Base-by-base conservation (phyloP, 2,888 invertebrate genomes). In the Machimus atricapillus region DNA sequence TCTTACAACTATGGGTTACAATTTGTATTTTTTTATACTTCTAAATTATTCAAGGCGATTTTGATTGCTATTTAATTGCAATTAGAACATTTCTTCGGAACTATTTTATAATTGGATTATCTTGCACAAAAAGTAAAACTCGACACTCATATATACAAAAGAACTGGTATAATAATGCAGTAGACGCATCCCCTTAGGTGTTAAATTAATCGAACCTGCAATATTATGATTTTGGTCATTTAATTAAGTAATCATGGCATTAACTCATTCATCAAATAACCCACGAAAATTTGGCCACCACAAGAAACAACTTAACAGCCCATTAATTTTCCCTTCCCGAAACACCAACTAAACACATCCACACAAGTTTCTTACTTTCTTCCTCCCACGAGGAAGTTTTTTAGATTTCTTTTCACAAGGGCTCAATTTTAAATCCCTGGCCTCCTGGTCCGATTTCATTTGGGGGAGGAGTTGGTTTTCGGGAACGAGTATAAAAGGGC, bases 391-490 rank as follows among this genome's bases (percentile, higher is more conserved):
- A 23, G 27, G 8, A n/a, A 78, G 0, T 37, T 37, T 78, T 78
- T 78, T 78, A 19, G 8, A 6, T 78, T 23, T 78, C 2, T 23
- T 37, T 78, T 78, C 43, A 19, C 12, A 23, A 23, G 52, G 9
- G 66, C 66, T 66, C 23, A 66, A 27, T 66, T 8, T 66, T 23
- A 27, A 66, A 23, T 66, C 66, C 66, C 3, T 27, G 66, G 5
- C 23, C 40, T 19, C 12, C 37, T 77, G 34, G 19, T 34, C 78
- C 12, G 19, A 78, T 78, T 78, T n/a, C 14, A 78, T 43, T 46
- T 78, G 46, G 37, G 40, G 78, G 78, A 78, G 78, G 78, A 78
- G 78, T 78, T 78, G 40, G 14, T 19, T 78, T 78, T 78, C 43
- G 23, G 78, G 43, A 78, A 23, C 16, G 43, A 14, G 78, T 78